phyloP scores from a whole-genome alignment of 2,113 vertebrate species.

The Takifugu bimaculatus region DNA sequence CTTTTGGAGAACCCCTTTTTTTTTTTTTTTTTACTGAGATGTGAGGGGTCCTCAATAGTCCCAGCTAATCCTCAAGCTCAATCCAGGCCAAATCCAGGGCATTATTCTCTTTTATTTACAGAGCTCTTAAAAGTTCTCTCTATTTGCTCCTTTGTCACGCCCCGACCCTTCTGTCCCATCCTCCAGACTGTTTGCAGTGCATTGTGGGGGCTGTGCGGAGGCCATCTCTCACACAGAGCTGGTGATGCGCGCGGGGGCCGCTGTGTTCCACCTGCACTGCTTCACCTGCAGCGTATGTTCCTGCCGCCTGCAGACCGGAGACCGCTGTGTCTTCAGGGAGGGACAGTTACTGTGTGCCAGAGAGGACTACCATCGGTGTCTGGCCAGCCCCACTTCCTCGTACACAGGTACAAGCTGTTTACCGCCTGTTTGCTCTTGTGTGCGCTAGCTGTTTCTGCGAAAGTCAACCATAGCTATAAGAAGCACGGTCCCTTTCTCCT shows the following conservation, averaged over 20 bases:
- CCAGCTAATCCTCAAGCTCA: constrained; percentile 3
- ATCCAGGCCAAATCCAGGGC: constrained; percentile 35
- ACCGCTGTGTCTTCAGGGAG: constrained; percentile 90
- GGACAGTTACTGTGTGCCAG: constrained; percentile 90
- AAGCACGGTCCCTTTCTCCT: neutral
- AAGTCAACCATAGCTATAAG: neutral
- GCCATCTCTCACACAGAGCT: constrained; percentile 86
- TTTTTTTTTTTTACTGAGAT: constrained; percentile 7
- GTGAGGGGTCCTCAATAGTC: constrained; percentile 23
- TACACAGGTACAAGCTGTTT: constrained; percentile 81
- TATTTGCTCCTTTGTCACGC: constrained; percentile 34
- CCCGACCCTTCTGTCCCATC: constrained; percentile 38
- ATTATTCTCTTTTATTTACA: constrained; percentile 22
- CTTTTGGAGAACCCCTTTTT: constrained; percentile 4
- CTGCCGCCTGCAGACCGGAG: constrained; percentile 89
- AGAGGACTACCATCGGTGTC: constrained; percentile 86
- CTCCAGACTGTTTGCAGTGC: constrained; percentile 86
- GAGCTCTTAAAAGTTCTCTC: constrained; percentile 21
- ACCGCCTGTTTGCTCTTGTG: neutral
- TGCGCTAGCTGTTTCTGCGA: neutral
- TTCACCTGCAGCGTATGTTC: constrained; percentile 94
- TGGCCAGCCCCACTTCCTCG: constrained; percentile 83
- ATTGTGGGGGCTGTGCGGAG: constrained; percentile 85
- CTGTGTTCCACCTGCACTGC: constrained; percentile 92
- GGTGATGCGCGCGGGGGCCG: constrained; percentile 88